Evolutionary conservation across 2,113 vertebrate genomes (phyloP), one percentile per base, ranked within the genome.

Genomic region (Lycaon pictus): DNA sequence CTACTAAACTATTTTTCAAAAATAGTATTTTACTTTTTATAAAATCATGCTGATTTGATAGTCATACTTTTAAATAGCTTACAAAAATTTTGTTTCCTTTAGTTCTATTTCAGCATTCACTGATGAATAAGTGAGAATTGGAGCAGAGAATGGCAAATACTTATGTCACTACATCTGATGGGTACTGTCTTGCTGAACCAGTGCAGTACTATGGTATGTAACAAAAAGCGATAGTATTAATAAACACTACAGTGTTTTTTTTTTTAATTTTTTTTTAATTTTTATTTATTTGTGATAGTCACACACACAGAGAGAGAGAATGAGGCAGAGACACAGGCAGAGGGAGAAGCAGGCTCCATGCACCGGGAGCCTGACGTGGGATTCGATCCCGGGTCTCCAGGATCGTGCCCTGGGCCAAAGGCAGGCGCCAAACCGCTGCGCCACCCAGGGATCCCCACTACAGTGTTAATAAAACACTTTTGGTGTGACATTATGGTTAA

Each of bases 161-260:
- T 25, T 99, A 99, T 97, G 98, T 99, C 96, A 98, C 99, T n/a
- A 80, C 99, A 74, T 97, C 99, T 8, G 99, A 99, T 19, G 98
- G 98, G 58, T 99, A 99, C 94, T 99, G 99, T 97, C 98, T 99
- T 48, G 96, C 99, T 37, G 99, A 99, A 90, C 99, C 98, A 10
- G 96, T 99, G 10, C 99, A 99, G 96, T 99, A 99, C 97, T 99
- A 99, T 0, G 99, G 99, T 99, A 98, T 99, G 99, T 92, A 98
- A 96, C 96, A 93, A 88, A 85, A 80, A 56, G 35, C 19, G 51
- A 60, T 5, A 55, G n/a, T 67, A 91, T 12, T 12, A 76, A 51
- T 55, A 71, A 43, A 43, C 43, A 43, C 43, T 43, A 43, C 43
- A 43, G 43, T 43, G 48, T 55, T 29, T 35, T 35, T 35, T 35